phyloP scores from a whole-genome alignment of 2,888 invertebrate species.

The Eurytoma californica region DNA sequence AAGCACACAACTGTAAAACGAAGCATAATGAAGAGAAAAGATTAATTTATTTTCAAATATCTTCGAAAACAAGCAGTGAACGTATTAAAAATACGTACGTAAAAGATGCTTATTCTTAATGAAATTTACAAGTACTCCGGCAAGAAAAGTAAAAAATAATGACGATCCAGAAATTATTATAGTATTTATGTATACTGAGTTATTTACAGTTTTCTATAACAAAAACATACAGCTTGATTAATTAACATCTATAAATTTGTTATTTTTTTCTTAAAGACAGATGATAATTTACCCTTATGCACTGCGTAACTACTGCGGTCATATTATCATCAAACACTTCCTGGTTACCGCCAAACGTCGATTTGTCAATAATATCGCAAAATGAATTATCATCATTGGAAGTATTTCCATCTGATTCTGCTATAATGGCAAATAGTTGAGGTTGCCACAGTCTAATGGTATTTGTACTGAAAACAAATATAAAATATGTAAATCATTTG shows the following conservation, averaged over 20 bases:
- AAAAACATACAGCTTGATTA: not conserved
- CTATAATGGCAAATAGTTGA: conserved; percentile 83
- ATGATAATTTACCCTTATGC: conserved; percentile 4
- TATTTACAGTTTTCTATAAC: conserved; percentile 47
- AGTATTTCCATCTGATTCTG: conserved; percentile 48
- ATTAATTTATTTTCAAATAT: not conserved
- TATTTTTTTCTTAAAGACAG: no score
- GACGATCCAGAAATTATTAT: conserved; percentile 59
- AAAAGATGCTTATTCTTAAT: conserved; percentile 62
- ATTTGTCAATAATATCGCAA: conserved; percentile 65
- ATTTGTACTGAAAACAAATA: conserved; percentile 79
- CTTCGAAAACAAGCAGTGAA: not conserved
- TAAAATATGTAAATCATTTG: not conserved
- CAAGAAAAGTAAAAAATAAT: conserved; percentile 56
- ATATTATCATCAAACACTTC: not conserved
- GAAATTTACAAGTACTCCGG: conserved; percentile 57
- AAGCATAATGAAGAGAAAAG: conserved; percentile 1
- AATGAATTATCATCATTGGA: conserved; percentile 60
- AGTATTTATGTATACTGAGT: conserved; percentile 63
- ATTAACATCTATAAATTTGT: no score
- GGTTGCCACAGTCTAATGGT: conserved; percentile 91
- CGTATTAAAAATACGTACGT: conserved; percentile 57
- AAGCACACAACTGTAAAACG: conserved; percentile 58
- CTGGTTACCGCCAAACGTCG: conserved; percentile 27
- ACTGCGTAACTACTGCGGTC: not conserved